Conservation (phyloP, 2,797 vertebrate species). For the Ciconia nigra region DNA sequence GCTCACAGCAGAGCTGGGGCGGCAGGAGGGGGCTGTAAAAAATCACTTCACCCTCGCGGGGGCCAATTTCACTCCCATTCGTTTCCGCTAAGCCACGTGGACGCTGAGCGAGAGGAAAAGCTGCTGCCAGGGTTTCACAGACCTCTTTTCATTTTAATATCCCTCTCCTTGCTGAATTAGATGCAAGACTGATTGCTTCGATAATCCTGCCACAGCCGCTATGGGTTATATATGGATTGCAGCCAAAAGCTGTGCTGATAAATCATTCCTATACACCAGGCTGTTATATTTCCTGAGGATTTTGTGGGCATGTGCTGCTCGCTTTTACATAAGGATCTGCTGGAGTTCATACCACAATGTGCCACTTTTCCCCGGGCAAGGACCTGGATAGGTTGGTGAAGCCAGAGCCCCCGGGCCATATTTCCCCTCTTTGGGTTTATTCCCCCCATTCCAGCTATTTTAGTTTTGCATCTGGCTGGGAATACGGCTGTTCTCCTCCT, state of each 20-base stretch:
- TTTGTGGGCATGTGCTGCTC: conserved; percentile 46
- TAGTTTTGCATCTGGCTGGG: not conserved
- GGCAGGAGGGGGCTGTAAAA: not conserved
- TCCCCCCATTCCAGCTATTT: not conserved
- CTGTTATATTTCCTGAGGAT: conserved; percentile 45
- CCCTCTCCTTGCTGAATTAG: conserved; percentile 59
- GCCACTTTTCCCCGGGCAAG: not conserved
- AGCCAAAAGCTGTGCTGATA: conserved; percentile 31
- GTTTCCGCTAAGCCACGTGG: conserved; percentile 30
- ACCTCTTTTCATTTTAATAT: conserved; percentile 52
- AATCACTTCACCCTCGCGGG: not conserved
- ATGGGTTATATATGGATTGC: conserved; percentile 25
- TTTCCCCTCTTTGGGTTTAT: not conserved
- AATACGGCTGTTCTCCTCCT: not conserved
- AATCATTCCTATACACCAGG: conserved; percentile 53
- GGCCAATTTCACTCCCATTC: not conserved
- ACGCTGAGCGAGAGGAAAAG: not conserved
- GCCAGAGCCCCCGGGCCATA: not conserved
- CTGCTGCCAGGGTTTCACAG: conserved; percentile 16
- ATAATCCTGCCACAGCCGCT: conserved; percentile 42
- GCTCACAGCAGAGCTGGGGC: not conserved
- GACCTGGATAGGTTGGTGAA: not conserved
- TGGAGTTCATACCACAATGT: not conserved
- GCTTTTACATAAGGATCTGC: conserved; percentile 62
- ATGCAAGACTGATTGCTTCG: conserved; percentile 52